phyloP scores from a whole-genome alignment of 1,140 invertebrate species.

The Drosophila rhopaloa region DNA sequence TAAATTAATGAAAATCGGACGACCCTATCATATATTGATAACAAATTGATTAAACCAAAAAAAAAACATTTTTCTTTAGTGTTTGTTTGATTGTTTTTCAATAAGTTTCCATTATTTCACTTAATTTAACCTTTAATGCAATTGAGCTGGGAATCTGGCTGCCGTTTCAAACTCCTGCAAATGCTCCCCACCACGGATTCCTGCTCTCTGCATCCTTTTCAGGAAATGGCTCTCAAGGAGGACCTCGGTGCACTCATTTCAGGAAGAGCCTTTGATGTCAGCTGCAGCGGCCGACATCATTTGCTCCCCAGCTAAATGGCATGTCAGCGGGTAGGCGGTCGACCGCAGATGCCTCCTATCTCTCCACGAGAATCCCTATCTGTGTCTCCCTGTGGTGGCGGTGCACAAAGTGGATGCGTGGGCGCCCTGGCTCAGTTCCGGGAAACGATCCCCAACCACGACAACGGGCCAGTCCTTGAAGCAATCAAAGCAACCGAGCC shows the following conservation, averaged over 20 bases:
- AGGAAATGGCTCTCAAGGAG: constrained; percentile 6
- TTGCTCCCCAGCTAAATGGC: constrained; percentile 28
- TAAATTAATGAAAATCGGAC: too few species aligned
- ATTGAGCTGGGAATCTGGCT: neutral
- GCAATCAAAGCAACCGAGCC: constrained; percentile 31
- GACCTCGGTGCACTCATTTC: constrained; percentile 16
- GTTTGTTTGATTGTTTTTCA: too few species aligned
- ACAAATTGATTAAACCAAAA: too few species aligned
- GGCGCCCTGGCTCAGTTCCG: constrained; percentile 19
- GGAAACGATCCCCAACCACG: constrained; percentile 3
- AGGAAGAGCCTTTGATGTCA: constrained; percentile 29
- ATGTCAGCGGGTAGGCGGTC: constrained; percentile 27
- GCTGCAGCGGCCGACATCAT: constrained; percentile 22
- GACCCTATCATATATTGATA: too few species aligned
- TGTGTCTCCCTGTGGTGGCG: too few species aligned
- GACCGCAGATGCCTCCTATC: constrained; percentile 19
- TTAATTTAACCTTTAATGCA: too few species aligned
- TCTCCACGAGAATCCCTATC: too few species aligned
- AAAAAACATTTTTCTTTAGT: too few species aligned
- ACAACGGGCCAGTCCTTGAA: constrained; percentile 17
- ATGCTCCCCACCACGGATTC: neutral
- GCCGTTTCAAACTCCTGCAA: constrained; percentile 7
- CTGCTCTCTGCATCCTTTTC: neutral
- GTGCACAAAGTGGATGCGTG: constrained; percentile 1
- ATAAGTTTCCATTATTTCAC: too few species aligned